Percentiles rank a stretch among this genome's conserved stretches.
These are phyloP conservation scores for Eledone cirrhosa DNA, from an alignment of 2,888 invertebrate genomes.

Conservation along the genomic window DNA sequence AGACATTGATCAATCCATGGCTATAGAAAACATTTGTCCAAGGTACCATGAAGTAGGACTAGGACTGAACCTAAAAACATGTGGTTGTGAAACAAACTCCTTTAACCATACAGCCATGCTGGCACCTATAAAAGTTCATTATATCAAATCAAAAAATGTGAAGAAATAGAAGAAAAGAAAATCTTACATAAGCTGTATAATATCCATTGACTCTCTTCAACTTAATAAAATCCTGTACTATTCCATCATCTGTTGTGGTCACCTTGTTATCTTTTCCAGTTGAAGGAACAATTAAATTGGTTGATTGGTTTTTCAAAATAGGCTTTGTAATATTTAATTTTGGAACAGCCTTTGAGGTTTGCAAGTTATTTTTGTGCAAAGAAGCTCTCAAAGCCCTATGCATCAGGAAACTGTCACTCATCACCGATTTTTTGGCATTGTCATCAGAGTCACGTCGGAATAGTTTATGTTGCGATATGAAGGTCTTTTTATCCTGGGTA, in stretches of 20 bases:
- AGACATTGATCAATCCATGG: too few relatives aligned
- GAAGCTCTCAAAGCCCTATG: neutral
- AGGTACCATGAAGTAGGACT: too few relatives aligned
- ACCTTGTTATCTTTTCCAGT: neutral
- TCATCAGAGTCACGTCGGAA: neutral
- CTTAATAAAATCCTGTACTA: neutral
- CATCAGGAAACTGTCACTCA: constrained; percentile 9
- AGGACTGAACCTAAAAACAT: too few relatives aligned
- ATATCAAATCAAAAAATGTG: too few relatives aligned
- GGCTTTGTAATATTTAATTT: neutral
- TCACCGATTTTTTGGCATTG: neutral
- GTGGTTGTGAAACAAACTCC: too few relatives aligned
- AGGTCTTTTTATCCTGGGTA: constrained; percentile 17
- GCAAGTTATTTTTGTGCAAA: neutral
- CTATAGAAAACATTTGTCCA: too few relatives aligned
- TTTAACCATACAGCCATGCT: too few relatives aligned
- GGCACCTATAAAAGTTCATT: too few relatives aligned
- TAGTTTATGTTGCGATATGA: neutral
- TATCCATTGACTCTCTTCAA: constrained; percentile 12
- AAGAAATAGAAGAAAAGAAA: neutral
- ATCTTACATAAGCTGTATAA: constrained; percentile 23
- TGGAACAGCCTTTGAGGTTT: neutral
- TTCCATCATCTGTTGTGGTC: neutral
- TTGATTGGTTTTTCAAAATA: neutral
- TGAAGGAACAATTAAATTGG: neutral